Evolutionary conservation across 2,888 invertebrate species (phyloP).

Genomic region (Endomychus coccineus): DNA sequence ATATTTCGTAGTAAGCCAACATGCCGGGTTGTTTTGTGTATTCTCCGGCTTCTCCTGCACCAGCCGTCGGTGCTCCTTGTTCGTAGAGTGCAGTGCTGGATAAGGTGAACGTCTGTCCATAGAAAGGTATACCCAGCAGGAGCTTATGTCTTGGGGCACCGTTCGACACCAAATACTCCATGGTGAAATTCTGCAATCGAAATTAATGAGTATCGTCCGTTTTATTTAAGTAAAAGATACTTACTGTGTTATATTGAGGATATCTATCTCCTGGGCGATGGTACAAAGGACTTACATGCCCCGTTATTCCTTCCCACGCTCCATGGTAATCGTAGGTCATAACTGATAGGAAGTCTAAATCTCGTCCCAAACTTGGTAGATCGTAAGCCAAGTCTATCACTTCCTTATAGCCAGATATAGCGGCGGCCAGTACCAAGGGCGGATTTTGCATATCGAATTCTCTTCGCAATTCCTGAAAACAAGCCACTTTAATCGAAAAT

Average conservation of each 20-base stretch:
- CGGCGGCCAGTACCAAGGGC: constrained; percentile 68
- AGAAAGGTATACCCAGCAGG: constrained; percentile 75
- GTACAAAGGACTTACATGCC: constrained; percentile 74
- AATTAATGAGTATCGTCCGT: background rate
- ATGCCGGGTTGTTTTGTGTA: constrained; percentile 81
- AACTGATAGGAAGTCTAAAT: constrained; percentile 72
- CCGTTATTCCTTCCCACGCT: constrained; percentile 75
- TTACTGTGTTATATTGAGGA: constrained; percentile 70
- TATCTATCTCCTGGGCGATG: constrained; percentile 58
- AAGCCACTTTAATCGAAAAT: constrained; percentile 6
- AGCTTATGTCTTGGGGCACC: constrained; percentile 76
- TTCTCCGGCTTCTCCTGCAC: constrained; percentile 73
- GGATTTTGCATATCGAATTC: constrained; percentile 57
- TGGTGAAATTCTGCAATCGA: constrained; percentile 62
- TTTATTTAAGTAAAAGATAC: constrained; percentile 29
- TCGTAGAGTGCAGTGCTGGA: constrained; percentile 41
- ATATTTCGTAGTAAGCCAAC: constrained; percentile 81
- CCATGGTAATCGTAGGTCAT: constrained; percentile 89
- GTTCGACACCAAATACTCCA: constrained; percentile 63
- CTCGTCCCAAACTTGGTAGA: constrained; percentile 57
- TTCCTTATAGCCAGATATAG: constrained; percentile 85
- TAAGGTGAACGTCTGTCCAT: constrained; percentile 78
- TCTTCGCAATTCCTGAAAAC: constrained; percentile 53
- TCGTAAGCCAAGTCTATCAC: constrained; percentile 85
- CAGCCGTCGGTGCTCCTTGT: constrained; percentile 59